Base-by-base conservation (phyloP, 2,888 invertebrate species). In the Leistus spinibarbis region DNA sequence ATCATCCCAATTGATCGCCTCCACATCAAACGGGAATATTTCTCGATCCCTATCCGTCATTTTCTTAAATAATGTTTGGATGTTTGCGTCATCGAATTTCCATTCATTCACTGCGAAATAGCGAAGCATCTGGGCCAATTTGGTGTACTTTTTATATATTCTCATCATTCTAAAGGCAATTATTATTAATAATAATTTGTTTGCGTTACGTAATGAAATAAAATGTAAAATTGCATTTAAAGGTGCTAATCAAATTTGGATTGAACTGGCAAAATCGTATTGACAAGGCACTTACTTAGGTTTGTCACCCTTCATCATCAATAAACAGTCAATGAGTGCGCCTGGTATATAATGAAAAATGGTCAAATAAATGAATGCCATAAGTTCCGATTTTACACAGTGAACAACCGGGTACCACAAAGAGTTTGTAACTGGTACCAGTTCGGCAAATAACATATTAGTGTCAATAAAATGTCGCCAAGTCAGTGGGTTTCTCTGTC, bases 31-130 rank as follows among this genome's bases (percentile, higher is more conserved):
- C 19, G 40, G 62, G 53, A 63, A 70, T 20, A 70, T 20, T 63
- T 63, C n/a, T 40, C 40, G 19, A 5, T 70, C 63, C 16, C 22
- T 63, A 16, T 63, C 16, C 65, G 83, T 83, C 69, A 89, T 80
- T 19, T 83, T 83, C 10, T 82, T 82, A 89, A 90, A 90, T 1
- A 92, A 85, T 5, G 83, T 82, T 24, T 87, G 82, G 0, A 90
- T 89, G 80, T 92, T 90, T 62, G 86, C 83, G 76, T 90, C 91
- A 60, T 88, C 86, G 83, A 93, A 94, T 0, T 83, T 82, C 88
- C 95, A 94, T 71, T 91, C 89, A 9, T 88, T 86, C 20, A 89
- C 89, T 73, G 90, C 89, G 85, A 96, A 96, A 82, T 92, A 94
- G 0, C 90, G 87, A 53, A 95, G 82, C 0, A 91, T 89, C 1